Evolutionary conservation across 2,888 invertebrate species (phyloP), one percentile per base, ranked within the genome.

Genomic region (Leptogaster cylindrica): DNA sequence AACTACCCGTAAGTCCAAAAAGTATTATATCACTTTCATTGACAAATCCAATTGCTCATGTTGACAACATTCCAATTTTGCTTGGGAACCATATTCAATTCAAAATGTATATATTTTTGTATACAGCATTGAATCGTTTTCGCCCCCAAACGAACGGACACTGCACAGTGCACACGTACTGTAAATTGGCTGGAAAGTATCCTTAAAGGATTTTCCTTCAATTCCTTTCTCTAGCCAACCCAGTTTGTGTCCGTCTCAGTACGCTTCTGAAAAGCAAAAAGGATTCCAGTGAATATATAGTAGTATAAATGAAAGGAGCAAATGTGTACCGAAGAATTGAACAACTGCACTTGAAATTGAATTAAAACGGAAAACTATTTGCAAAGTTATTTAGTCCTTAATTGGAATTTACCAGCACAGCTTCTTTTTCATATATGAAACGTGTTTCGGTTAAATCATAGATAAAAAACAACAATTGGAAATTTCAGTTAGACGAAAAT

Each of bases 31-130:
- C 58, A 58, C 41, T 58, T 58, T 20, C 58, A 20, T 41, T 58
- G 58, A 39, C 58, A 58, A 58, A 58, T 58, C 58, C 58, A 58
- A 58, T 58, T 58, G 58, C 25, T 41, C 39, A 41, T 58, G 58
- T 58, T 58, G 58, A 58, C 58, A 58, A 41, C 23, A 39, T 14
- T 10, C 23, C 41, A 41, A 25, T 12, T 27, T 58, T 12, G 10
- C 31, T 58, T n/a, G 14, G 52, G 31, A 5, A 46, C 8, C 7
- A 20, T 20, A 16, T 5, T 39, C 39, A 39, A 39, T 14, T 10
- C 14, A 3, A 39, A 39, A 39, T 6, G 39, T 39, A 39, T 10
- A 12, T 39, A 14, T 39, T 12, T 12, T 14, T 10, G n/a, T 14
- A 39, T 39, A 12, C 39, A 39, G 14, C 39, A 12, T 3, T 12